Conservation (phyloP, 1,140 invertebrate species). For the Drosophila sucinea region DNA sequence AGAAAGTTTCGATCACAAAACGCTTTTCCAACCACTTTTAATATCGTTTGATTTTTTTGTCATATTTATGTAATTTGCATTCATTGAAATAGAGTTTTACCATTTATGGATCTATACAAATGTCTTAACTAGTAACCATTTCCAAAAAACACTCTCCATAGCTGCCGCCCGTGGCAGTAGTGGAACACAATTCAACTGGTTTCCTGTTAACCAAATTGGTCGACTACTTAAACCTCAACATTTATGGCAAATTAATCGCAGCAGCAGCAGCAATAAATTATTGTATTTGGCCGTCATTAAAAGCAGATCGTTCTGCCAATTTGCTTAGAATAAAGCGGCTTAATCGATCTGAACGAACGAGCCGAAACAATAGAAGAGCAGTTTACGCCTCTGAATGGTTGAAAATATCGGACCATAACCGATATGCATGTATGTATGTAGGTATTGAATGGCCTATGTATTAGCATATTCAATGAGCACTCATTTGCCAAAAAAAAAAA, state of each 20-base stretch:
- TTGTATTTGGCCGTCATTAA: constrained; percentile 61
- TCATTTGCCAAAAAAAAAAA: neutral
- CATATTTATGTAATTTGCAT: neutral
- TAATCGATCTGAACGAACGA: constrained; percentile 11
- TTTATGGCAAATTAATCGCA: constrained; percentile 69
- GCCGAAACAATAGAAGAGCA: constrained; percentile 29
- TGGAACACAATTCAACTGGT: neutral
- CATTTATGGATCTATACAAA: constrained; percentile 1
- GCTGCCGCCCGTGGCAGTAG: constrained; percentile 3
- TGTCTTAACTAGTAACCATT: constrained; percentile 18
- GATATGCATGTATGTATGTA: constrained; percentile 43
- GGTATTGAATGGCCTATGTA: constrained; percentile 3
- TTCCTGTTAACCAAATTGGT: constrained; percentile 35
- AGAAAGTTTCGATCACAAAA: neutral
- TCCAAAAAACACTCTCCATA: constrained; percentile 41
- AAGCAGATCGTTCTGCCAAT: constrained; percentile 59
- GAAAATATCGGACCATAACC: constrained; percentile 5
- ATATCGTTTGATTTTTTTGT: neutral
- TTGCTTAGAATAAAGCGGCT: constrained; percentile 30
- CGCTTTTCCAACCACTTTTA: neutral
- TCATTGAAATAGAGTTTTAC: constrained; percentile 4
- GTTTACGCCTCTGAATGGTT: constrained; percentile 36
- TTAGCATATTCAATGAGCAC: constrained; percentile 18
- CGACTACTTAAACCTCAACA: constrained; percentile 40
- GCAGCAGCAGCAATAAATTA: constrained; percentile 21